Conservation (phyloP, 2,113 vertebrate species). For the Forbesichthys papilliferus region DNA sequence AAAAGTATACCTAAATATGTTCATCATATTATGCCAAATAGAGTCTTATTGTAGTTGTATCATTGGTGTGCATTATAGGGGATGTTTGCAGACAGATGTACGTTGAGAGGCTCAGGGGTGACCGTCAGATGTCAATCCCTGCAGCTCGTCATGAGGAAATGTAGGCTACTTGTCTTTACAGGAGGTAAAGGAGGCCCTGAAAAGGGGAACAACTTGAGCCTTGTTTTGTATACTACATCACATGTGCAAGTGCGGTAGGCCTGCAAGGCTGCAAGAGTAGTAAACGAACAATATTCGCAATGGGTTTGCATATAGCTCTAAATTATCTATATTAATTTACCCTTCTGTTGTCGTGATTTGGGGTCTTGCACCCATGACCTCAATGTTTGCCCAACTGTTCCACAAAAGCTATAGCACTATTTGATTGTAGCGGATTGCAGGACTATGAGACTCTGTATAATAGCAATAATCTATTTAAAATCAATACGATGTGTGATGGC, state of each 20-base stretch:
- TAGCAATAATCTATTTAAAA: slow-evolving; percentile 24
- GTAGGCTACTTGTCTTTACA: slow-evolving; percentile 42
- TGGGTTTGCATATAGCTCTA: slow-evolving; percentile 19
- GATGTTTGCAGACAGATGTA: neutral
- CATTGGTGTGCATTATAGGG: neutral
- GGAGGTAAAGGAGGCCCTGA: no score
- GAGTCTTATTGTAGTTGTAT: neutral
- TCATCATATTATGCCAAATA: neutral
- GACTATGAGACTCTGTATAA: neutral
- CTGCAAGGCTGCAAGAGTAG: slow-evolving; percentile 29
- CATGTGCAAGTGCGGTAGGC: no score
- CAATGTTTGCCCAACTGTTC: slow-evolving; percentile 48
- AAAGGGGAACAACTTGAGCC: slow-evolving; percentile 17
- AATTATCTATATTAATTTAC: slow-evolving; percentile 28
- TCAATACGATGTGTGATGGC: neutral
- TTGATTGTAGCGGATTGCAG: slow-evolving; percentile 31
- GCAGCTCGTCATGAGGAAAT: slow-evolving; percentile 19
- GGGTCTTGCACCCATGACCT: slow-evolving; percentile 60
- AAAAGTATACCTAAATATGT: neutral
- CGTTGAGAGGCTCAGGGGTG: neutral
- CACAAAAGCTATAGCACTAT: neutral
- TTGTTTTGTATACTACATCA: slow-evolving; percentile 17
- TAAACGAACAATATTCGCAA: slow-evolving; percentile 6
- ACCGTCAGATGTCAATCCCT: slow-evolving; percentile 31
- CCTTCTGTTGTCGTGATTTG: slow-evolving; percentile 48